A percentile compares a stretch with the other conserved stretches of the same genome.
phyloP scores from a whole-genome alignment of 2,888 invertebrate genomes.

The Ariolimax columbianus region DNA sequence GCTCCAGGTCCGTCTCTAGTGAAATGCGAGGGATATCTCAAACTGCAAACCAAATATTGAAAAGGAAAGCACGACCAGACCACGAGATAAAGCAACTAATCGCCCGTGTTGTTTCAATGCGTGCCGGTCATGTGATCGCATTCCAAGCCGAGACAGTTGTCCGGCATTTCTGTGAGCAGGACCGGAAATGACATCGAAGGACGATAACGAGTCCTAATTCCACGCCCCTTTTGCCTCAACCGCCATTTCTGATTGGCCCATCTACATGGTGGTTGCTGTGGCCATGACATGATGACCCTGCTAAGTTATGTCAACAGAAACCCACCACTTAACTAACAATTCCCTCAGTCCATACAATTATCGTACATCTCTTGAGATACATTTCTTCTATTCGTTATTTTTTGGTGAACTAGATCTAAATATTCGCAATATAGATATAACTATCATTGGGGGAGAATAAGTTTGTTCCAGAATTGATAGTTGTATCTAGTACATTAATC shows the following conservation, averaged over 20 bases:
- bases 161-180: background rate
- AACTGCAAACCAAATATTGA: slow-evolving; percentile 20
- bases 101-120: slow-evolving; percentile 13
- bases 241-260: background rate
- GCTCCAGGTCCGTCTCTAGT: background rate
- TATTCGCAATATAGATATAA: no score
- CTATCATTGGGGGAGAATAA: no score
- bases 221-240: background rate
- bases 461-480: no score
- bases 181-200: slow-evolving; percentile 13
- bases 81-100: slow-evolving; percentile 14
- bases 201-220: slow-evolving; percentile 4
- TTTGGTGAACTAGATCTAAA: no score
- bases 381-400: no score
- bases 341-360: no score
- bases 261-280: background rate
- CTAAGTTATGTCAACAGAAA: no score
- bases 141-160: slow-evolving; percentile 11
- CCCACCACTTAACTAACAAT: no score
- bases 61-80: background rate
- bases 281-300: no score
- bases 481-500: no score
- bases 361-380: no score
- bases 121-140: background rate
- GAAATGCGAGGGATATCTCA: background rate